Conservation (phyloP, 2,888 invertebrate species). For the Tinea trinotella region DNA sequence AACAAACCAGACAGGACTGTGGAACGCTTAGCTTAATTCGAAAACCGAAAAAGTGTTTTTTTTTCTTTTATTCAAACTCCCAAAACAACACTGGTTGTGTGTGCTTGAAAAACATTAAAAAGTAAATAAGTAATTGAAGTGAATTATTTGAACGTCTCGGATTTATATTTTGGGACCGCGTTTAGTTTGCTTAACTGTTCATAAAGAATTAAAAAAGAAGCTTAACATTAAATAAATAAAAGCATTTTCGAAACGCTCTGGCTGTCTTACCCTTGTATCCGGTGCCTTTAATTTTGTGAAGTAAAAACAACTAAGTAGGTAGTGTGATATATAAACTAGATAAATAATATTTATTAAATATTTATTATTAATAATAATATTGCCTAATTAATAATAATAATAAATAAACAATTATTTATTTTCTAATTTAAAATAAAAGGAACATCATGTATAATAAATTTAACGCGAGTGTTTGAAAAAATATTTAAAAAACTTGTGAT, state of each 20-base stretch:
- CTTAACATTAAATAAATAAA: constrained; percentile 20
- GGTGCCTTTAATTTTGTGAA: background rate
- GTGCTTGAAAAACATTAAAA: constrained; percentile 25
- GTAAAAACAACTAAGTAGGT: background rate
- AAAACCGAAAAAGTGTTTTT: no score
- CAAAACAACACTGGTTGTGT: background rate
- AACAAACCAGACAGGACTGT: constrained; percentile 55
- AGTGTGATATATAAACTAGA: no score
- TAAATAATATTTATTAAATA: no score
- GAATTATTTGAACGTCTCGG: constrained; percentile 33
- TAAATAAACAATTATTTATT: no score
- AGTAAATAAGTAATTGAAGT: constrained; percentile 55
- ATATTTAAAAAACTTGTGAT: no score
- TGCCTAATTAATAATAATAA: no score
- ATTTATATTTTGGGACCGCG: constrained; percentile 59
- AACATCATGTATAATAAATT: no score
- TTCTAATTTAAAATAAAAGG: no score
- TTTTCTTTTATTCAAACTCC: no score
- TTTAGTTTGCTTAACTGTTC: constrained; percentile 46
- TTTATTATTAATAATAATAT: no score
- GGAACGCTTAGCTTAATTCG: constrained; percentile 30
- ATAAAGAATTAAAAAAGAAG: constrained; percentile 28
- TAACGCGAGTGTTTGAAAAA: no score
- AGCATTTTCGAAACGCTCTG: constrained; percentile 8
- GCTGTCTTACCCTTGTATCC: background rate